Base-by-base conservation (phyloP, 2,888 invertebrate genomes). In the Drosophila silvestris region DNA sequence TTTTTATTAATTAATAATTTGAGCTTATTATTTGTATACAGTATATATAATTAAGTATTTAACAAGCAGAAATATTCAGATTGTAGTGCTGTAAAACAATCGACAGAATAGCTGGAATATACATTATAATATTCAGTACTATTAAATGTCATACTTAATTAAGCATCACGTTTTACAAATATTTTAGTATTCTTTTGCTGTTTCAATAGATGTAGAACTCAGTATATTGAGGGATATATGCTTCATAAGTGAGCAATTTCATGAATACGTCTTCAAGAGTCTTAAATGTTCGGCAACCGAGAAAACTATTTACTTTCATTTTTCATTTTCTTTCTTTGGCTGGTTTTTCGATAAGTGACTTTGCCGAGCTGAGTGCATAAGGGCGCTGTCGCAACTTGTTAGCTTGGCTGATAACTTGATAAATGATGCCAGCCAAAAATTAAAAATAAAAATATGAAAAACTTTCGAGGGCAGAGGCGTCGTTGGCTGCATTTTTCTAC, bases 401-500 rank as follows among this genome's bases (percentile, higher is more conserved):
- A 50, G 33, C 54, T 64, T 41, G 35, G 32, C 77, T 59, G 77
- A 57, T 76, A 65, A 65, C 16, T 68, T 79, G 70, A 79, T 77
- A 74, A 81, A 68, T 70, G 78, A 73, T 61, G 50, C 44, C 62
- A 39, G 44, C 35, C 50, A 35, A 53, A 68, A 65, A 65, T 65
- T 69, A 66, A 62, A 60, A 70, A 57, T 44, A 61, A 32, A 35
- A 35, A 47, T 16, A 47, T 16, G 47, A 9, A 51, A 33, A 30
- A 37, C 26, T 68, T 54, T 53, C 44, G 9, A 19, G 22, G 19
- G 16, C 35, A 35, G 35, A 35, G 14, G 14, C 35, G 14, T 35
- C 14, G 14, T 47, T 47, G 16, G 1, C 16, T 16, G 22, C 9
- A 7, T 47, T 47, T 9, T 16, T 4, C 16, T 2, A 3, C 14